Percentiles rank a stretch among this genome's conserved stretches.
These are phyloP conservation scores for Colostygia pectinataria DNA, from an alignment of 2,888 invertebrate species.

Conservation along the genomic window DNA sequence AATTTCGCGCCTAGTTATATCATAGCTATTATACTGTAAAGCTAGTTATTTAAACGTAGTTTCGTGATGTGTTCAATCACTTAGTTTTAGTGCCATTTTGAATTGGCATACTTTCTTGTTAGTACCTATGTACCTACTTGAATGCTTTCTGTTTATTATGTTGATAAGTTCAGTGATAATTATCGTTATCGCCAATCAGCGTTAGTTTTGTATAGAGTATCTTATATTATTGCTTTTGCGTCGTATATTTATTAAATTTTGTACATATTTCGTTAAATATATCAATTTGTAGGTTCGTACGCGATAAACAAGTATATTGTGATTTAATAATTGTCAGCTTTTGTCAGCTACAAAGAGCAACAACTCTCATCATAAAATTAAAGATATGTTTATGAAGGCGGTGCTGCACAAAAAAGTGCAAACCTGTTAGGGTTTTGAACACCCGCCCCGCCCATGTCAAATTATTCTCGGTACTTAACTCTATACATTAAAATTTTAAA, in stretches of 20 bases:
- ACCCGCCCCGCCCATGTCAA: no score
- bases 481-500: no score
- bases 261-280: constrained; percentile 77
- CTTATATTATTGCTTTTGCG: constrained; percentile 6
- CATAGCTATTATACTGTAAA: constrained; percentile 17
- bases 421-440: no score
- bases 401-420: no score
- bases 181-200: constrained; percentile 1
- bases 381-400: no score
- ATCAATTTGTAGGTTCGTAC: constrained; percentile 38
- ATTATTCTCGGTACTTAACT: no score
- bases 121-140: constrained; percentile 4
- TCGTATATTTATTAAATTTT: constrained; percentile 32
- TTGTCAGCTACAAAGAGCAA: no score
- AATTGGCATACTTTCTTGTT: constrained; percentile 21
- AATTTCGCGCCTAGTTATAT: constrained; percentile 14
- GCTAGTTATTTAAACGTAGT: constrained; percentile 15
- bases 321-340: constrained; percentile 61
- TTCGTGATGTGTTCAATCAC: constrained; percentile 27
- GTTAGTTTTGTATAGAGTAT: constrained; percentile 4
- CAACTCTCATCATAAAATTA: no score
- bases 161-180: constrained; percentile 8
- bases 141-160: constrained; percentile 9
- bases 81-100: constrained; percentile 24
- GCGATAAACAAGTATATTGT: constrained; percentile 66